Conservation (phyloP, 2,113 vertebrate genomes). For the Dicrurus megarhynchus region DNA sequence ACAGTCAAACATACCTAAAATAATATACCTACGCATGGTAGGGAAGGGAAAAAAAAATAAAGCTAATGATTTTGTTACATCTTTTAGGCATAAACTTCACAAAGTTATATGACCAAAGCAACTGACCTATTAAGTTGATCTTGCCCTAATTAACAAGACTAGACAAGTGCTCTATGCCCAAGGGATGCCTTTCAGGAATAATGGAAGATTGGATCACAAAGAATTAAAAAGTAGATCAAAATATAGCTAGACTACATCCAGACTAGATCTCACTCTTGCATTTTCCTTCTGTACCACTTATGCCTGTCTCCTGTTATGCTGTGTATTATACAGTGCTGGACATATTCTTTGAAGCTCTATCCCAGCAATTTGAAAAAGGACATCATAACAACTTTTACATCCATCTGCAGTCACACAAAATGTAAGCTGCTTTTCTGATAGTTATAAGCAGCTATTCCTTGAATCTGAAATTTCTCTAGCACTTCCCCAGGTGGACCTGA, state of each 20-base stretch:
- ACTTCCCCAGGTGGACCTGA: background rate
- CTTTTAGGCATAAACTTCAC: background rate
- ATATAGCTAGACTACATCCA: background rate
- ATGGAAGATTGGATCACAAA: background rate
- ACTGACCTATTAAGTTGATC: background rate
- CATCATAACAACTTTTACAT: background rate
- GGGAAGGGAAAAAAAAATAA: background rate
- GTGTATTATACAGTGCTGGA: background rate
- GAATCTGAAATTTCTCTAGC: background rate
- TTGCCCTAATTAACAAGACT: background rate
- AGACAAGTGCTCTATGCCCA: background rate
- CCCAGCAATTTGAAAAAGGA: background rate
- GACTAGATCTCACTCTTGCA: background rate
- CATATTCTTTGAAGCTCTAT: background rate
- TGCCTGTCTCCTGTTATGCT: fast-evolving
- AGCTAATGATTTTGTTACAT: background rate
- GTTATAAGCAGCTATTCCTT: background rate
- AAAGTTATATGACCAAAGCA: background rate
- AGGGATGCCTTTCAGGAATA: background rate
- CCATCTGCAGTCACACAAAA: background rate
- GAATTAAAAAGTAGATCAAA: background rate
- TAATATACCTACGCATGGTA: background rate
- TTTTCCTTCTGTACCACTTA: background rate
- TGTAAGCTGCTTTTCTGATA: background rate
- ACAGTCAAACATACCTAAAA: background rate